Evolutionary conservation across 2,113 vertebrate species (phyloP).

Genomic region (Petrocephalus zakoni): DNA sequence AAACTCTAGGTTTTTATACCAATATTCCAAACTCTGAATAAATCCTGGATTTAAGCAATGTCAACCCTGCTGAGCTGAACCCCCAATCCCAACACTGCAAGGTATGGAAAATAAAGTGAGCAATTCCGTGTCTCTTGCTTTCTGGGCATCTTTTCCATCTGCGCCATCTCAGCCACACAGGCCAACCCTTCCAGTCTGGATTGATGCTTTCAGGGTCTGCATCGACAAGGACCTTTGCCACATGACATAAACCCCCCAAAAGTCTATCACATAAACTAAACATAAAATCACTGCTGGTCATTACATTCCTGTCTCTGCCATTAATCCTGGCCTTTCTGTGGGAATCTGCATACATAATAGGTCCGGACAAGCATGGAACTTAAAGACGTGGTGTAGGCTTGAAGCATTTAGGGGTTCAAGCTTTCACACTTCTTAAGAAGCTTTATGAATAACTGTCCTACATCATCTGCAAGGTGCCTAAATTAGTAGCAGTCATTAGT

Average conservation of each 20-base stretch:
- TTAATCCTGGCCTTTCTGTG: slow-evolving; percentile 43
- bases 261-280: neutral
- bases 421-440: neutral
- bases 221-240: slow-evolving; percentile 59
- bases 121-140: neutral
- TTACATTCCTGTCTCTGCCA: slow-evolving; percentile 35
- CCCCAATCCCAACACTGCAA: neutral
- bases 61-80: neutral
- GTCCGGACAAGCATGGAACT: slow-evolving; percentile 24
- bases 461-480: neutral
- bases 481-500: neutral
- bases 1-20: neutral
- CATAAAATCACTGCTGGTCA: neutral
- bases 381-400: neutral
- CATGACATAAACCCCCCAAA: slow-evolving; percentile 35
- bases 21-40: neutral
- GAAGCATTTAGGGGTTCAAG: neutral
- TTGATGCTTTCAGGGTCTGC: slow-evolving; percentile 49
- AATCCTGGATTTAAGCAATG: neutral
- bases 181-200: slow-evolving; percentile 41
- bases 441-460: neutral
- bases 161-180: neutral
- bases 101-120: neutral
- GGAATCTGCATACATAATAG: slow-evolving; percentile 32
- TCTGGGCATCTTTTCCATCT: slow-evolving; percentile 30